phyloP scores from a whole-genome alignment of 2,113 vertebrate species.

The Passer domesticus region DNA sequence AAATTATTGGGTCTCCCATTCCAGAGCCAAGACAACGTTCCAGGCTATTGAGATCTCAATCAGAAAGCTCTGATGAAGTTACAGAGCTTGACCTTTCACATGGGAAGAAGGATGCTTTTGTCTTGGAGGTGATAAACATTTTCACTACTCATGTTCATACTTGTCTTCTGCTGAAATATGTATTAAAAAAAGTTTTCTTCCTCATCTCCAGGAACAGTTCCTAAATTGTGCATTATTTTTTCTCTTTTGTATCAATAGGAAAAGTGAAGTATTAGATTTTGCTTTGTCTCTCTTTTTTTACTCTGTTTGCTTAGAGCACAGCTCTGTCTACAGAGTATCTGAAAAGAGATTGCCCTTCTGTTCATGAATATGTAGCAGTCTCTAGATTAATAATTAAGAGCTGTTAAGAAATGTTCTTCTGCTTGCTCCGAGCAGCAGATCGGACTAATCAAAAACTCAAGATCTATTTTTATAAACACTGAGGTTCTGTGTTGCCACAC shows the following conservation, averaged over 20 bases:
- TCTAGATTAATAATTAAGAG: background rate
- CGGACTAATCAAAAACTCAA: background rate
- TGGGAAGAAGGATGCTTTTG: constrained; percentile 97
- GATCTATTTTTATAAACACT: background rate
- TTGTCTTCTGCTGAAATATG: background rate
- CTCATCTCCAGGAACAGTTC: background rate
- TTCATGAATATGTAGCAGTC: background rate
- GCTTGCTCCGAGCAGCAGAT: background rate
- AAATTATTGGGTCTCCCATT: constrained; percentile 90
- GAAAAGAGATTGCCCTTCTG: background rate
- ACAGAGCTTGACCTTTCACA: constrained; percentile 95
- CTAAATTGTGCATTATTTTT: background rate
- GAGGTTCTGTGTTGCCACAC: background rate
- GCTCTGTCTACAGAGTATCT: background rate
- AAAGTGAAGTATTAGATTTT: background rate
- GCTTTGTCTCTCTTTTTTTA: background rate
- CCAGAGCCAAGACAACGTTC: constrained; percentile 92
- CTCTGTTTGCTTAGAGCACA: background rate
- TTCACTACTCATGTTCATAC: background rate
- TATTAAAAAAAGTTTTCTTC: background rate
- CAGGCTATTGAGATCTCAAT: constrained; percentile 91
- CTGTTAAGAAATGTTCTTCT: background rate
- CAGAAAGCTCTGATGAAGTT: constrained; percentile 96
- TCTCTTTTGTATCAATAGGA: background rate
- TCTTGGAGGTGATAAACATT: constrained; percentile 85